Percentiles rank a stretch among this genome's conserved stretches.
phyloP scores from a whole-genome alignment of 2,888 invertebrate species.

The Matsumyia berberina region DNA sequence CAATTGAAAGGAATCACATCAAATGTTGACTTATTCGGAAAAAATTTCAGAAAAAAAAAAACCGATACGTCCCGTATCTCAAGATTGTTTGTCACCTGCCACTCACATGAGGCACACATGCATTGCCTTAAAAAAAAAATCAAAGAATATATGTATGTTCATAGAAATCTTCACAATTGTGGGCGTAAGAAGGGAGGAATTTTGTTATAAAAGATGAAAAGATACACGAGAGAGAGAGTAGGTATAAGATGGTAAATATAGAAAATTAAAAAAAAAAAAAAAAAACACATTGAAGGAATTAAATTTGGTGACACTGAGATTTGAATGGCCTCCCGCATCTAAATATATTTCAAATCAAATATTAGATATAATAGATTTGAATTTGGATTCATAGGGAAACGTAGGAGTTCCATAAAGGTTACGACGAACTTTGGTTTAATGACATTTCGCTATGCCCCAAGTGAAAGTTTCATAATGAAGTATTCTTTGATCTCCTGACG shows the following conservation, averaged over 20 bases:
- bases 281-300: constrained; percentile 32
- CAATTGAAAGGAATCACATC: constrained; percentile 31
- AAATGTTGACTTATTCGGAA: constrained; percentile 8
- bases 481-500: not conserved
- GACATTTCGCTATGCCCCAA: not conserved
- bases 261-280: constrained; percentile 14
- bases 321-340: constrained; percentile 17
- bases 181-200: constrained; percentile 2
- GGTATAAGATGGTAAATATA: constrained; percentile 8
- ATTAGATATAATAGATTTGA: constrained; percentile 16
- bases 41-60: constrained; percentile 17
- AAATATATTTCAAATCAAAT: constrained; percentile 24
- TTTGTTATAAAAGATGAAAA: not conserved
- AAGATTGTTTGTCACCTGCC: constrained; percentile 50
- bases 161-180: constrained; percentile 36
- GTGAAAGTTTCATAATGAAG: constrained; percentile 1
- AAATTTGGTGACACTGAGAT: constrained; percentile 29
- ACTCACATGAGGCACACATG: constrained; percentile 28
- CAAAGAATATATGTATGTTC: constrained; percentile 7
- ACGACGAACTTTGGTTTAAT: constrained; percentile 5
- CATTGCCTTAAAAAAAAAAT: constrained; percentile 14
- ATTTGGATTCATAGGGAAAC: constrained; percentile 1
- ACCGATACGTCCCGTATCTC: not conserved
- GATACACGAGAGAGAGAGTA: not conserved
- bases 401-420: not conserved